Evolutionary conservation across 2,888 invertebrate species (phyloP).

Genomic region (Platycheirus albimanus): DNA sequence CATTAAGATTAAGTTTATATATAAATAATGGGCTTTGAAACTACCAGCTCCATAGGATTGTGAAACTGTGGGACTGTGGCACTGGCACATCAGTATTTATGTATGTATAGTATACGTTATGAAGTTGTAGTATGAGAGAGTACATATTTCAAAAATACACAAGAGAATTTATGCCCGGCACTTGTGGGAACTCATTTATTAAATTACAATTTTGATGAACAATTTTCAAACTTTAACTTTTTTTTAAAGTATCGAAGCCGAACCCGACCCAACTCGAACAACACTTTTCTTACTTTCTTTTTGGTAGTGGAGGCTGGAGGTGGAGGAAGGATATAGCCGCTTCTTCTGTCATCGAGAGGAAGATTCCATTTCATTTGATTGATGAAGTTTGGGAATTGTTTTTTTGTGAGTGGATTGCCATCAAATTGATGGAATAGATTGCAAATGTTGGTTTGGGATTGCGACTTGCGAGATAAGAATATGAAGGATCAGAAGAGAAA

Average conservation of each 20-base stretch:
- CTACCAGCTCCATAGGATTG: not conserved
- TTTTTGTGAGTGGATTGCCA: slow-evolving; percentile 7
- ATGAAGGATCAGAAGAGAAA: not conserved
- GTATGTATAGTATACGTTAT: no score
- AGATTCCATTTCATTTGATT: slow-evolving; percentile 27
- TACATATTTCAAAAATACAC: not conserved
- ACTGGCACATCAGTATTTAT: no score
- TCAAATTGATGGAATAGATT: slow-evolving; percentile 3
- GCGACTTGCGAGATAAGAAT: not conserved
- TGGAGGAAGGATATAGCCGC: no score
- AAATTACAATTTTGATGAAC: slow-evolving; percentile 38
- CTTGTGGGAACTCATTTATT: slow-evolving; percentile 28
- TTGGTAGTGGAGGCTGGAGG: not conserved
- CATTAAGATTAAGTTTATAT: slow-evolving; percentile 14
- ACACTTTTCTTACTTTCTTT: slow-evolving; percentile 13
- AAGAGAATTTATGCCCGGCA: slow-evolving; percentile 13
- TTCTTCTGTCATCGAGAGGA: not conserved
- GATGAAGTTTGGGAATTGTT: slow-evolving; percentile 19
- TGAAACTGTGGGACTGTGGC: not conserved
- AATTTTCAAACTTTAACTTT: slow-evolving; percentile 32
- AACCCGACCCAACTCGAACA: no score
- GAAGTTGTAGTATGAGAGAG: no score
- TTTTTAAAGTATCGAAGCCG: not conserved
- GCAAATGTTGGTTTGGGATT: slow-evolving; percentile 11
- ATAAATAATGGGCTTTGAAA: slow-evolving; percentile 4